These are phyloP conservation scores for Tolypeutes matacus DNA, from an alignment of 2,797 vertebrate genomes.

Conservation along the genomic window DNA sequence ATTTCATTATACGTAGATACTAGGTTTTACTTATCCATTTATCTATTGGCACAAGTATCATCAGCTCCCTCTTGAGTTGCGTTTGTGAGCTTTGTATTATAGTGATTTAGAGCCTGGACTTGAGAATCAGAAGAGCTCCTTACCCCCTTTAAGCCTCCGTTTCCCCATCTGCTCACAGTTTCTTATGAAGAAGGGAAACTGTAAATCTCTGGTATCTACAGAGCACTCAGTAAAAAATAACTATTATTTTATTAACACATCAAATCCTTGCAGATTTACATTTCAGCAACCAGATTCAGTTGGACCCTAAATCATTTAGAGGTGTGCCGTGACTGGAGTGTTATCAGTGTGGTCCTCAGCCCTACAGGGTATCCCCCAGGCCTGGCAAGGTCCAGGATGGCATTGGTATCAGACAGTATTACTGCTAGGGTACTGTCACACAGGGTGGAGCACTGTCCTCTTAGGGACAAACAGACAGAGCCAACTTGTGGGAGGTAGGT, in stretches of 20 bases:
- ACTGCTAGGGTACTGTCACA: too few species aligned
- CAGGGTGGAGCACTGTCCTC: too few species aligned
- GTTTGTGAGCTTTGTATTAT: neutral
- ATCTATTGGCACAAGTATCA: too few species aligned
- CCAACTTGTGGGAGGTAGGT: fast-evolving
- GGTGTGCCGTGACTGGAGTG: fast-evolving
- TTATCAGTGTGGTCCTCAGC: fast-evolving
- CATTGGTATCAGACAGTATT: too few species aligned
- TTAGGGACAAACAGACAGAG: neutral
- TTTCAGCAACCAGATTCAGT: neutral
- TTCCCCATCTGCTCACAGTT: neutral
- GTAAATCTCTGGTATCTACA: fast-evolving
- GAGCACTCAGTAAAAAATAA: neutral
- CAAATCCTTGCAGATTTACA: neutral
- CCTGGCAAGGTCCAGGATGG: too few species aligned
- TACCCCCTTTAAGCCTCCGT: neutral
- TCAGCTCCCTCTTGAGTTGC: too few species aligned
- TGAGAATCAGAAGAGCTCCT: neutral
- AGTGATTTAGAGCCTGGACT: neutral
- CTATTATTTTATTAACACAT: fast-evolving
- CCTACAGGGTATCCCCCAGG: neutral
- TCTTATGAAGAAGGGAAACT: too few species aligned
- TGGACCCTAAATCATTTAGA: fast-evolving
- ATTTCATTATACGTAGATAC: too few species aligned
- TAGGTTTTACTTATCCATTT: too few species aligned